Evolutionary conservation across 2,888 invertebrate species (phyloP).

Genomic region (Tipula helvola): DNA sequence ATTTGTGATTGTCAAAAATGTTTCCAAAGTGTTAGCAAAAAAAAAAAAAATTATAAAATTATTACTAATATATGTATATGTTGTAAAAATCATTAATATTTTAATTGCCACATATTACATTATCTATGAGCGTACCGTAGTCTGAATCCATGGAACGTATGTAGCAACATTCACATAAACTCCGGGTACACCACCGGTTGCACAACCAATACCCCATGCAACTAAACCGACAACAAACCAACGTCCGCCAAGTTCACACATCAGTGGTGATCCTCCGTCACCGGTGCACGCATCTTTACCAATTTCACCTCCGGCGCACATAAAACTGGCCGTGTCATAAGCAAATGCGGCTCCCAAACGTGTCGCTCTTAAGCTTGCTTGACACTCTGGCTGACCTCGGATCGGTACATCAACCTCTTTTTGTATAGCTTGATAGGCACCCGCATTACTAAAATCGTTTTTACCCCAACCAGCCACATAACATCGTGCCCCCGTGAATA

Average conservation of each 20-base stretch:
- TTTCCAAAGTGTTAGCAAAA: neutral
- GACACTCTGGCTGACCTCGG: constrained; percentile 50
- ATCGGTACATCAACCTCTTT: constrained; percentile 67
- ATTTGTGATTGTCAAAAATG: constrained; percentile 16
- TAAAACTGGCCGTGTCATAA: constrained; percentile 52
- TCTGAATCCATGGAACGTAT: constrained; percentile 54
- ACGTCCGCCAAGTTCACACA: constrained; percentile 26
- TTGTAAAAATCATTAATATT: neutral
- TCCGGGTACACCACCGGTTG: constrained; percentile 54
- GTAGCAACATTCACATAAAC: constrained; percentile 64
- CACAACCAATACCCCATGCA: constrained; percentile 48
- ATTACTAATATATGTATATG: neutral
- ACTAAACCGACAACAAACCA: constrained; percentile 40
- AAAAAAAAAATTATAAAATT: constrained; percentile 5
- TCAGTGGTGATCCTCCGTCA: constrained; percentile 39
- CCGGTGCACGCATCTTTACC: constrained; percentile 67
- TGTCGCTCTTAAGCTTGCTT: constrained; percentile 47
- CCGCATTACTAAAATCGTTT: constrained; percentile 49
- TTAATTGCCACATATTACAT: neutral
- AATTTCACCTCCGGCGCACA: constrained; percentile 67
- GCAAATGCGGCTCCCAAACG: constrained; percentile 49
- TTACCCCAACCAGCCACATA: constrained; percentile 83
- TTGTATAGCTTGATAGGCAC: constrained; percentile 50
- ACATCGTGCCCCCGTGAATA: constrained; percentile 39
- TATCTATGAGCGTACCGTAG: constrained; percentile 18